phyloP scores from a whole-genome alignment of 1,140 invertebrate species.

The Vanessa tameamea region DNA sequence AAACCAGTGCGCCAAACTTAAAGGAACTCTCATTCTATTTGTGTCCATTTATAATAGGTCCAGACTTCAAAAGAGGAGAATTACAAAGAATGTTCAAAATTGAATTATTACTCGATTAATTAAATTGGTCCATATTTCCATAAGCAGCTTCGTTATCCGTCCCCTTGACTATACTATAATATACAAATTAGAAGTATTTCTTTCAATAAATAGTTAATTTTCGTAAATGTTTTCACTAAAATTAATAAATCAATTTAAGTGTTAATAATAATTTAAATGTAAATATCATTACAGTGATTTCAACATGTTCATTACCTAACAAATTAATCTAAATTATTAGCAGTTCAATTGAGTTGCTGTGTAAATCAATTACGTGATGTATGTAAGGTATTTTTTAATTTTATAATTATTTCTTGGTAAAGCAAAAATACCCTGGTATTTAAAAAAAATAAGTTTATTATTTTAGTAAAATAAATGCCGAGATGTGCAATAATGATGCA shows the following conservation, averaged over 20 bases:
- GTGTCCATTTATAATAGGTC: slow-evolving; percentile 76
- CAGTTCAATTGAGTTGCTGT: background rate
- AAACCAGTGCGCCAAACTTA: slow-evolving; percentile 75
- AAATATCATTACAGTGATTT: background rate
- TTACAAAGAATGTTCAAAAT: slow-evolving; percentile 78
- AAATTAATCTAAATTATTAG: background rate
- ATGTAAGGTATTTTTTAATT: background rate
- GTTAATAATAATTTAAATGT: background rate
- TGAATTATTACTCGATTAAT: slow-evolving; percentile 75
- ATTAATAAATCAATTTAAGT: background rate
- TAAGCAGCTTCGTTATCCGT: slow-evolving; percentile 63
- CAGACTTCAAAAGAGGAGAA: slow-evolving; percentile 74
- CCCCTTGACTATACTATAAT: slow-evolving; percentile 40
- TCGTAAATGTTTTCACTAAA: slow-evolving; percentile 1
- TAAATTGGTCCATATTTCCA: slow-evolving; percentile 41
- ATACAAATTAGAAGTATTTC: slow-evolving; percentile 11
- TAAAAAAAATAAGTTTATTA: slow-evolving; percentile 2
- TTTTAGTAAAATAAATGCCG: slow-evolving; percentile 15
- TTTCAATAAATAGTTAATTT: background rate
- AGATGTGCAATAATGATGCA: slow-evolving; percentile 29
- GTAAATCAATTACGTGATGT: background rate
- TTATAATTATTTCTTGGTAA: background rate
- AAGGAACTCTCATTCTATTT: slow-evolving; percentile 79
- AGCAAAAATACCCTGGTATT: slow-evolving; percentile 3
- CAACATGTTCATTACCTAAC: background rate